Base-by-base conservation (phyloP, 2,797 vertebrate genomes). In the Molossus alvarezi region DNA sequence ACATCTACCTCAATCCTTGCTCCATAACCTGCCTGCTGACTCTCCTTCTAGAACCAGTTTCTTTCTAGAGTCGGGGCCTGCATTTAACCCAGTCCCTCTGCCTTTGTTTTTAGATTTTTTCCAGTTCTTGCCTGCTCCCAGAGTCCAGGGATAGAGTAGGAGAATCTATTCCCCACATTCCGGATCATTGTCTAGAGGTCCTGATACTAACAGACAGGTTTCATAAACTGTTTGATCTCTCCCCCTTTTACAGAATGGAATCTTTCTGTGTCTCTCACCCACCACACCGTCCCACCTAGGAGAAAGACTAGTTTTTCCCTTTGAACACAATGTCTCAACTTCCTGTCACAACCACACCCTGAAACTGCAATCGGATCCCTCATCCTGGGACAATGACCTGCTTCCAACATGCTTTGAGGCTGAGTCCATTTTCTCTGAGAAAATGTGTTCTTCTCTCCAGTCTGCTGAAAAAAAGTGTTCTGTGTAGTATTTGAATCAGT, bases 141-240 rank as follows among this genome's bases (percentile, higher is more conserved):
- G 27, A 33, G 13, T 20, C 41, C 71, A 71, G 23, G 23, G 2
- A 75, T 60, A 7, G 17, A 2, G 5, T 23, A 0, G 1, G 0
- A 8, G 8, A 80, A 58, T 65, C 37, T 72, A 11, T n/a, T 83
- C 21, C 27, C 9, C 15, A 51, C 12, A 15, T 27, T 80, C 17
- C 12, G 27, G 62, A 41, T 77, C 29, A 27, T 25, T 45, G 21
- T 75, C 20, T 76, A 9, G 33, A 51, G 4, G 20, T 69, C 37
- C 5, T 29, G 33, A 10, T 65, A 25, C n/a, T 67, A 67, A 57
- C 2, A 37, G 2, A 18, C 9, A 93, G 29, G 1, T 33, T 1
- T 72, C 67, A 51, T 77, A 55, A 87, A 79, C 53, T 29, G 9
- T 58, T n/a, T 51, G 4, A n/a, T 13, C 3, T 89, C 18, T 92